phyloP scores from a whole-genome alignment of 2,113 vertebrate genomes.

The Scopus umbretta region DNA sequence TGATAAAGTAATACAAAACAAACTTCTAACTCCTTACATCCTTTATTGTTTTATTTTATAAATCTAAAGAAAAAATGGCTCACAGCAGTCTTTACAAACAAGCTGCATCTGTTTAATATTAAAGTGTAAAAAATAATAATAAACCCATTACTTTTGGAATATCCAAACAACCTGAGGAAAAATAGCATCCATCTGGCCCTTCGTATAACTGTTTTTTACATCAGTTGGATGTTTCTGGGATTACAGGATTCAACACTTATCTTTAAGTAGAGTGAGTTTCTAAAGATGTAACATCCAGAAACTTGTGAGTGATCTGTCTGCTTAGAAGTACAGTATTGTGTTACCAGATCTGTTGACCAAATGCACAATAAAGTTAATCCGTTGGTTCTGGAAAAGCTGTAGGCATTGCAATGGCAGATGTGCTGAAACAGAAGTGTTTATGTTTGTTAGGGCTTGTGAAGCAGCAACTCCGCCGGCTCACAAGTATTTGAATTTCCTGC shows the following conservation, averaged over 20 bases:
- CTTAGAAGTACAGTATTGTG: conserved; percentile 70
- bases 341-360: conserved; percentile 74
- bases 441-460: conserved; percentile 26
- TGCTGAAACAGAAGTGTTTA: conserved; percentile 61
- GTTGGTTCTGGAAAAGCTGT: conserved; percentile 61
- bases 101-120: conserved; percentile 74
- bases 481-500: conserved; percentile 44
- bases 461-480: not conserved
- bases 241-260: conserved; percentile 69
- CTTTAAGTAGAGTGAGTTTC: conserved; percentile 68
- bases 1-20: not conserved
- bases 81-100: conserved; percentile 44
- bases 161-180: conserved; percentile 64
- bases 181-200: conserved; percentile 68
- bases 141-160: conserved; percentile 62
- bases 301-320: conserved; percentile 67
- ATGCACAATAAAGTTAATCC: conserved; percentile 77
- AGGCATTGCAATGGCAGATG: conserved; percentile 70
- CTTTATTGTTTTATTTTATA: conserved; percentile 57
- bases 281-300: conserved; percentile 74
- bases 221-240: conserved; percentile 69
- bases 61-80: conserved; percentile 23
- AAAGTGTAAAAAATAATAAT: conserved; percentile 59
- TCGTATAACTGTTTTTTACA: conserved; percentile 65
- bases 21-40: not conserved